Base-by-base conservation (phyloP, 2,888 invertebrate species). In the Aplocera efformata region DNA sequence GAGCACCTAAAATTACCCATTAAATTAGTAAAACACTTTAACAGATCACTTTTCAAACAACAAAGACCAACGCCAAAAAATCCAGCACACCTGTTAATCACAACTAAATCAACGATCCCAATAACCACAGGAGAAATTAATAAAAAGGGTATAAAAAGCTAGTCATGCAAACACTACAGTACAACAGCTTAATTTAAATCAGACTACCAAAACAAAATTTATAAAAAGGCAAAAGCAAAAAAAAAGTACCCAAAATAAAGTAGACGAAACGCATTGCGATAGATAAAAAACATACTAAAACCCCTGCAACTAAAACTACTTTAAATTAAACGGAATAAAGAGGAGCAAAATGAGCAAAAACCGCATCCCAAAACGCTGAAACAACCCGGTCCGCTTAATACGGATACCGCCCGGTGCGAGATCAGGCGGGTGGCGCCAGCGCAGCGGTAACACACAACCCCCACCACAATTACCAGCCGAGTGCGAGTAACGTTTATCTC, bases 371-470 rank as follows among this genome's bases (percentile, higher is more conserved):
- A 46, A 36, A 48, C 45, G 43, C 46, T 40, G 42, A 10, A 50
- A 42, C 32, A 45, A 50, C 47, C 32, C 25, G 36, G 24, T 30
- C 32, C 27, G n/a, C 20, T 47, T 40, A 48, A 36, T 45, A 6
- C 50, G 45, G 36, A 43, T 32, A 49, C 32, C 41, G 11, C 21
- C 28, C 9, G 10, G 10, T 4, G 9, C 4, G n/a, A n/a, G n/a
- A n/a, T n/a, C n/a, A 25, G 25, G 10, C 39, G 50, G 13, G 13
- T 3, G 13, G 13, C 50, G 53, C 56, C 55, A 42, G 61, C 54
- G 67, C 67, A 83, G 75, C 73, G 79, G 82, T 79, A 79, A 72
- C 71, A 74, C 63, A 61, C 60, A 21, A 32, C 50, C 61, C 49
- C 54, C 59, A 60, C 60, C 65, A 55, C 46, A 59, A 53, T 69